Percentiles rank a stretch among this genome's conserved stretches.
These are phyloP conservation scores for Nothobranchius furzeri DNA, from an alignment of 2,113 vertebrate genomes.

Conservation along the genomic window DNA sequence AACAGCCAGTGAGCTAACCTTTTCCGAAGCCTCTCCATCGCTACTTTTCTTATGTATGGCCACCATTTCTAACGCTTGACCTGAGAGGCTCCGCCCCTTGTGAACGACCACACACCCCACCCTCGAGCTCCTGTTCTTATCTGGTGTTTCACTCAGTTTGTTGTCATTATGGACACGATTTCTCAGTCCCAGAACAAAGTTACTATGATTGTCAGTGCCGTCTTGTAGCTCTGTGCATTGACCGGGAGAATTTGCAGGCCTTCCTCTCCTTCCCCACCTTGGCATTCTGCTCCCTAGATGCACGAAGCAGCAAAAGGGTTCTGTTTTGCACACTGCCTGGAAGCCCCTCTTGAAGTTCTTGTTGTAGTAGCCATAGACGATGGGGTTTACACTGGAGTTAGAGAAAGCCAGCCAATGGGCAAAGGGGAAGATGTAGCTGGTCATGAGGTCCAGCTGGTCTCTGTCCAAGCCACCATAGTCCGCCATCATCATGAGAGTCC, in stretches of 20 bases:
- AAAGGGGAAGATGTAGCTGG: constrained; percentile 81
- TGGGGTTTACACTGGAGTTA: constrained; percentile 83
- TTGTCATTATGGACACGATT: constrained; percentile 74
- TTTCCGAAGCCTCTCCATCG: constrained; percentile 39
- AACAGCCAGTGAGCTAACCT: constrained; percentile 48
- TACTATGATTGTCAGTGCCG: constrained; percentile 40
- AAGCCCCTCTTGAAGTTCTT: constrained; percentile 84
- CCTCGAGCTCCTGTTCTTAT: constrained; percentile 32
- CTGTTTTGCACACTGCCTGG: constrained; percentile 69
- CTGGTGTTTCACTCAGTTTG: constrained; percentile 42
- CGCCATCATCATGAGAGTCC: constrained; percentile 82
- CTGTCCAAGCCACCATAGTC: constrained; percentile 76
- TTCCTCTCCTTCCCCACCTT: constrained; percentile 30
- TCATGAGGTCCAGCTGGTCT: constrained; percentile 75
- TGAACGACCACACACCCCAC: constrained; percentile 40
- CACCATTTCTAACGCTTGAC: constrained; percentile 42
- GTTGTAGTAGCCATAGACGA: constrained; percentile 86
- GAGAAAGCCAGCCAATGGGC: constrained; percentile 86
- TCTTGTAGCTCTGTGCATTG: constrained; percentile 35
- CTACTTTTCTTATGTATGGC: constrained; percentile 41
- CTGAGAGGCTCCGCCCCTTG: constrained; percentile 22
- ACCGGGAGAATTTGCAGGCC: constrained; percentile 2
- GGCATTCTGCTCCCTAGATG: constrained; percentile 24
- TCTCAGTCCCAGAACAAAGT: constrained; percentile 52
- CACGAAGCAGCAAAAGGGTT: constrained; percentile 40